phyloP scores from a whole-genome alignment of 2,888 invertebrate genomes.

The Blastobasis adustella region DNA sequence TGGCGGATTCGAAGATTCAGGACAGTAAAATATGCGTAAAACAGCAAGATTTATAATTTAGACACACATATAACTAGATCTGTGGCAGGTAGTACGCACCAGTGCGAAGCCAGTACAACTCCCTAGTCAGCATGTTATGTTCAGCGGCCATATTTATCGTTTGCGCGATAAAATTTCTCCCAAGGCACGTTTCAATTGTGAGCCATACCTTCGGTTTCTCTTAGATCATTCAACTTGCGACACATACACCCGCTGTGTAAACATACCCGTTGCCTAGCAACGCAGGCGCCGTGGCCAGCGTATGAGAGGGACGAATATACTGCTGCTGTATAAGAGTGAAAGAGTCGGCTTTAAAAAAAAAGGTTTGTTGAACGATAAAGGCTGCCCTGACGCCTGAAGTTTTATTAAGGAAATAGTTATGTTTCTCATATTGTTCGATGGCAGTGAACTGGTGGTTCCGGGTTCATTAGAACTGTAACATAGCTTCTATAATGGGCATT shows the following conservation, averaged over 20 bases:
- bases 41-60: too few relatives aligned
- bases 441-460: background rate
- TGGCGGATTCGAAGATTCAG: too few relatives aligned
- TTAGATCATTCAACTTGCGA: conserved; percentile 15
- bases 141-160: background rate
- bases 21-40: too few relatives aligned
- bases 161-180: background rate
- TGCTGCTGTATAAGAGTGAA: conserved; percentile 1
- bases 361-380: conserved; percentile 52
- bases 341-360: conserved; percentile 5
- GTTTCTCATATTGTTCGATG: conserved; percentile 2
- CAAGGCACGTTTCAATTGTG: background rate
- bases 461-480: background rate
- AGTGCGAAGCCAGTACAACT: too few relatives aligned
- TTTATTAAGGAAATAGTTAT: conserved; percentile 8
- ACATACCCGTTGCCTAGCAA: conserved; percentile 31
- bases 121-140: too few relatives aligned
- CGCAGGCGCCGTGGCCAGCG: conserved; percentile 17
- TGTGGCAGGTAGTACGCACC: too few relatives aligned
- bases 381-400: conserved; percentile 33
- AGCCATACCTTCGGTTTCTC: background rate
- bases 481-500: too few relatives aligned
- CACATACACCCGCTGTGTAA: conserved; percentile 21
- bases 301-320: conserved; percentile 7
- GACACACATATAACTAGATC: too few relatives aligned